Percentiles rank a stretch among this genome's conserved stretches.
These are phyloP conservation scores for Panzeria rudis DNA, from an alignment of 2,888 invertebrate genomes.

Conservation along the genomic window DNA sequence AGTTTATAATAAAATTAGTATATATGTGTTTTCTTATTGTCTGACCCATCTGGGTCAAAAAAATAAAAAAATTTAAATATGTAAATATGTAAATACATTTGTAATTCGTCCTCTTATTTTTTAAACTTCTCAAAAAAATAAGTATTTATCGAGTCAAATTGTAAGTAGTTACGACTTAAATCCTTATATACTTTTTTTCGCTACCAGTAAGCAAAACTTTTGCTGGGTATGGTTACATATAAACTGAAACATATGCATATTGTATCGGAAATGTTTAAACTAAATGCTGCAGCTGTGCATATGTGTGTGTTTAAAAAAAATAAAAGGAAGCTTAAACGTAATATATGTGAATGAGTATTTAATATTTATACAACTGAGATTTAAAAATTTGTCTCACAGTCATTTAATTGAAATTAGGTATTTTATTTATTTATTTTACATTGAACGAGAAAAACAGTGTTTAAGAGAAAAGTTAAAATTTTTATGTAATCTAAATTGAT, in stretches of 20 bases:
- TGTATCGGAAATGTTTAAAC: slow-evolving; percentile 51
- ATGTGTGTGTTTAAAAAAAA: not conserved
- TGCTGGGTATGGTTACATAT: too few relatives aligned
- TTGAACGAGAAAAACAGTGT: not conserved
- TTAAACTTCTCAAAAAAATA: too few relatives aligned
- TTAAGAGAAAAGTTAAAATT: slow-evolving; percentile 36
- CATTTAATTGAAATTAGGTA: slow-evolving; percentile 68
- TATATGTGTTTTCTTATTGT: too few relatives aligned
- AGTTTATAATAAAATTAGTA: too few relatives aligned
- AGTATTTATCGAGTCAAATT: too few relatives aligned
- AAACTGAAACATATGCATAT: slow-evolving; percentile 10
- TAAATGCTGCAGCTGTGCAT: slow-evolving; percentile 2
- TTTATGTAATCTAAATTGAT: not conserved
- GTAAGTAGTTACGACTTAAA: too few relatives aligned
- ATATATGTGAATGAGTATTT: slow-evolving; percentile 15
- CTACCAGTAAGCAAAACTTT: too few relatives aligned
- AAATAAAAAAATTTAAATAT: too few relatives aligned
- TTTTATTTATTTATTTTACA: slow-evolving; percentile 38
- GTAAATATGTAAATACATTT: too few relatives aligned
- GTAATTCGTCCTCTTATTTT: too few relatives aligned
- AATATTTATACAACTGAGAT: slow-evolving; percentile 49
- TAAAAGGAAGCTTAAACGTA: slow-evolving; percentile 30
- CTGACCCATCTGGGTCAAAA: too few relatives aligned
- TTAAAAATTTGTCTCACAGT: slow-evolving; percentile 58
- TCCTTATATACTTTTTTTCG: too few relatives aligned